Conservation (phyloP, 2,888 invertebrate species). For the Leptinotarsa peninsularis region DNA sequence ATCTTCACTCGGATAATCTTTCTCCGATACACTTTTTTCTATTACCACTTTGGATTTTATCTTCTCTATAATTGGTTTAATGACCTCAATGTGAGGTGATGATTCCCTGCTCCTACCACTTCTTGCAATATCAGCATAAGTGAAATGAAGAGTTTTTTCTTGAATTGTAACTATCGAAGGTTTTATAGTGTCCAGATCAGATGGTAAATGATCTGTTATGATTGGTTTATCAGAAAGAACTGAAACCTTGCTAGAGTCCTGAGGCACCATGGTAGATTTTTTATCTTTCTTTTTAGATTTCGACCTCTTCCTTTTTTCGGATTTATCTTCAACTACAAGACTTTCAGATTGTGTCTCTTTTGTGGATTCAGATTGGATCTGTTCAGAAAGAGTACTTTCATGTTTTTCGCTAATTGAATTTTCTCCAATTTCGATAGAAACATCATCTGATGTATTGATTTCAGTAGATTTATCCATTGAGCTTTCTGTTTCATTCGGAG, state of each 20-base stretch:
- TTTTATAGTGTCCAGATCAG: not conserved
- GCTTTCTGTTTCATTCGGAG: not conserved
- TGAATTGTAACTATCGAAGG: not conserved
- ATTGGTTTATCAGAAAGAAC: not conserved
- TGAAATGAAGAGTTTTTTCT: slow-evolving; percentile 32
- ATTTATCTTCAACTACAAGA: slow-evolving; percentile 9
- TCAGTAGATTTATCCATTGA: not conserved
- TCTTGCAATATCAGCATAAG: slow-evolving; percentile 52
- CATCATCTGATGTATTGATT: not conserved
- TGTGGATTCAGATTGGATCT: not conserved
- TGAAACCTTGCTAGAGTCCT: not conserved
- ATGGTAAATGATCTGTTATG: not conserved
- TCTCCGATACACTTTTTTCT: not conserved
- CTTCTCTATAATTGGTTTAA: slow-evolving; percentile 15
- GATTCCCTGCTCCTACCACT: slow-evolving; percentile 51
- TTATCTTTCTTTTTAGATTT: slow-evolving; percentile 22
- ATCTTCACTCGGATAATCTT: not conserved
- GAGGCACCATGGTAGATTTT: not conserved
- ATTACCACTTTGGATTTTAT: not conserved
- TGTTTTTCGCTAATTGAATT: not conserved
- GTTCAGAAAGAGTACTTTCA: not conserved
- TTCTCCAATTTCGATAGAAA: not conserved
- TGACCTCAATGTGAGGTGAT: slow-evolving; percentile 44
- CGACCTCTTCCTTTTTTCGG: slow-evolving; percentile 22
- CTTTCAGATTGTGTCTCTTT: not conserved